phyloP scores from a whole-genome alignment of 2,797 vertebrate genomes.

The Manis javanica region DNA sequence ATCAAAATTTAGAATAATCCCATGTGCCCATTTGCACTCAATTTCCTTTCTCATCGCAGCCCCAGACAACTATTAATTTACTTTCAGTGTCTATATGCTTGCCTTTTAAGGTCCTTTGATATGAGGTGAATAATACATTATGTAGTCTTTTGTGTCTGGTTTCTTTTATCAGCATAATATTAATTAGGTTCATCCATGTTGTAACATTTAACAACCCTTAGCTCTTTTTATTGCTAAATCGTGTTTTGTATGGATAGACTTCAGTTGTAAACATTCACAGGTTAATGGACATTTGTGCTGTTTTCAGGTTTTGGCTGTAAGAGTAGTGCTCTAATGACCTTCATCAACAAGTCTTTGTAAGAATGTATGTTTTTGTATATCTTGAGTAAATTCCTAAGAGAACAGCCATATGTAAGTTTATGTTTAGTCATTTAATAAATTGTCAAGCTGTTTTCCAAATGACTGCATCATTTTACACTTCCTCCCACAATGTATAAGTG shows the following conservation, averaged over 20 bases:
- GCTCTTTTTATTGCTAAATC: background rate
- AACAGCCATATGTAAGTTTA: background rate
- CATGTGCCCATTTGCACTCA: background rate
- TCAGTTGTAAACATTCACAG: background rate
- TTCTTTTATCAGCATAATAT: background rate
- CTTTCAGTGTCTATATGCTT: background rate
- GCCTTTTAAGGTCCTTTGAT: background rate
- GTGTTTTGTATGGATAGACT: background rate
- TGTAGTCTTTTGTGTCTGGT: background rate
- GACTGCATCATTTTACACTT: background rate
- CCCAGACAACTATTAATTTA: background rate
- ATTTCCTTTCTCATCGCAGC: background rate
- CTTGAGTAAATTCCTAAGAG: background rate
- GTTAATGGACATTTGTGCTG: background rate
- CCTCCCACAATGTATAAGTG: background rate
- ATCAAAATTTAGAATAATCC: background rate
- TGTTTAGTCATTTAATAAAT: background rate
- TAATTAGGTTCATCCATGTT: background rate
- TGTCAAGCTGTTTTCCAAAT: background rate
- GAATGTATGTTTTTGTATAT: background rate
- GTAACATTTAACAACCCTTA: background rate
- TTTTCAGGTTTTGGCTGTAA: background rate
- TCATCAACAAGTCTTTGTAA: background rate
- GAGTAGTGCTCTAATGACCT: background rate
- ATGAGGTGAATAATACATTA: background rate